Conservation (phyloP, 2,888 invertebrate species). For the Amaurobius ferox region DNA sequence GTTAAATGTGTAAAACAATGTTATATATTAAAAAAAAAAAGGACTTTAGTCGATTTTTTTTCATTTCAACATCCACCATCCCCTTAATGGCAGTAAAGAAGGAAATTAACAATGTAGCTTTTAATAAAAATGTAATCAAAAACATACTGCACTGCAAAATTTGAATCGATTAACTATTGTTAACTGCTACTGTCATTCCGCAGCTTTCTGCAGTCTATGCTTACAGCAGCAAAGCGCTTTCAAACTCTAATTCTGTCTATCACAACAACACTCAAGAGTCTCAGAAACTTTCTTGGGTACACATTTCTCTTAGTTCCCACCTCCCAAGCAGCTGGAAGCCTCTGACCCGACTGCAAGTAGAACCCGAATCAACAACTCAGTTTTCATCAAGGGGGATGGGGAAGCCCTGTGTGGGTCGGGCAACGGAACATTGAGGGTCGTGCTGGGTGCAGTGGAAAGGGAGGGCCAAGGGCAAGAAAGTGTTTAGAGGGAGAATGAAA, state of each 20-base stretch:
- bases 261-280: not conserved
- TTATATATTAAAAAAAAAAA: too few species aligned
- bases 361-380: not conserved
- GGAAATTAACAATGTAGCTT: too few species aligned
- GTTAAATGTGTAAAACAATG: too few species aligned
- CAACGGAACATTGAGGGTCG: conserved; percentile 2
- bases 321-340: not conserved
- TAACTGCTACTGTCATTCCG: too few species aligned
- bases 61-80: too few species aligned
- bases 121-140: too few species aligned
- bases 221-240: too few species aligned
- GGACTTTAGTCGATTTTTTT: too few species aligned
- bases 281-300: conserved; percentile 8
- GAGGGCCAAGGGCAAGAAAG: conserved; percentile 42
- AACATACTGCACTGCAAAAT: too few species aligned
- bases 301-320: not conserved
- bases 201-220: too few species aligned
- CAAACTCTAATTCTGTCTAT: not conserved
- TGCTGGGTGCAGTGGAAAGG: conserved; percentile 31
- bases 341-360: not conserved
- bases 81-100: too few species aligned
- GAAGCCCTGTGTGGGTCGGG: not conserved
- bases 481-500: conserved; percentile 31
- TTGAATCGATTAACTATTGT: too few species aligned
- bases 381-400: not conserved